These are phyloP conservation scores for Sepioteuthis lessoniana DNA, from an alignment of 2,888 invertebrate genomes.

Conservation along the genomic window DNA sequence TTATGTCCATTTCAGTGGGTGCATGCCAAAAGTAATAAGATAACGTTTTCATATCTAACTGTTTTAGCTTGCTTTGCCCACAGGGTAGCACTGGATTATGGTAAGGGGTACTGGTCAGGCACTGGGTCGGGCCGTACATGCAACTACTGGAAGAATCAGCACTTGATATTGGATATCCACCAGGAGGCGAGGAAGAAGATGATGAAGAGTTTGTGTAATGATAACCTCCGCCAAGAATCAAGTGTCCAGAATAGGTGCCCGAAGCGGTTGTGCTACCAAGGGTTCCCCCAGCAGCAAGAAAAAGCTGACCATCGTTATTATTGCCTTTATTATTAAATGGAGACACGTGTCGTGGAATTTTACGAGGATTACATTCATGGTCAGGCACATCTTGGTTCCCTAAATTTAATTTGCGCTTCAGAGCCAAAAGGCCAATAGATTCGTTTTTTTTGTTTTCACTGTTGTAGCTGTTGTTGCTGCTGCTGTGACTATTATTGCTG, in stretches of 20 bases:
- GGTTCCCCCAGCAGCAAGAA: constrained; percentile 34
- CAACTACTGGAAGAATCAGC: constrained; percentile 13
- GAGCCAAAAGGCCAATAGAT: constrained; percentile 55
- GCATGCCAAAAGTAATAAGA: constrained; percentile 50
- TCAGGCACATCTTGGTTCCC: constrained; percentile 59
- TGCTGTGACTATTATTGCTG: neutral
- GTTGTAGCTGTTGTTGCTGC: neutral
- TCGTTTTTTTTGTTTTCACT: neutral
- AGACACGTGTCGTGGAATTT: constrained; percentile 55
- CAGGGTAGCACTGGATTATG: constrained; percentile 37
- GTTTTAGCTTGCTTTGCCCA: constrained; percentile 34
- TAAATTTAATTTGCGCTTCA: constrained; percentile 66
- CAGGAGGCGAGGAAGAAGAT: constrained; percentile 20
- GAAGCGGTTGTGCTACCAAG: neutral
- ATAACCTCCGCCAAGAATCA: constrained; percentile 38
- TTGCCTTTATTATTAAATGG: constrained; percentile 52
- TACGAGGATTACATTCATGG: constrained; percentile 61
- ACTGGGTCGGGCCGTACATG: constrained; percentile 47
- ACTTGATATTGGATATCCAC: neutral
- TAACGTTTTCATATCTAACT: constrained; percentile 49
- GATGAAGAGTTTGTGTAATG: constrained; percentile 41
- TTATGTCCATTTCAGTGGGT: constrained; percentile 62
- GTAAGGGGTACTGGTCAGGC: constrained; percentile 24
- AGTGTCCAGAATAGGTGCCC: constrained; percentile 35
- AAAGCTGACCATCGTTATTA: constrained; percentile 53